phyloP scores from a whole-genome alignment of 2,888 invertebrate genomes.

The Ditylenchus weischeri region DNA sequence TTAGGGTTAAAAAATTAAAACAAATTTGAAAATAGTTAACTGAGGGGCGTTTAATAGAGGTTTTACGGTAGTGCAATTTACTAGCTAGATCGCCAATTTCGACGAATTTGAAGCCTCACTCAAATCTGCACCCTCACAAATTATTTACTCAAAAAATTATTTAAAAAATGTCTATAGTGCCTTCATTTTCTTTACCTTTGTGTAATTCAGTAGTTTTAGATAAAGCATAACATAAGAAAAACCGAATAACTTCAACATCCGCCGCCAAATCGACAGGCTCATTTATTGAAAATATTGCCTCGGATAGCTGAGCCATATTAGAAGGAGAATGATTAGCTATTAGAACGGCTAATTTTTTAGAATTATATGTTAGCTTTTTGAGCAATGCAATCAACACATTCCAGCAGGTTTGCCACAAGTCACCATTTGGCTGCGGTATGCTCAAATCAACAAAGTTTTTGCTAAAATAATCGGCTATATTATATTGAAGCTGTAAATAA shows the following conservation, averaged over 20 bases:
- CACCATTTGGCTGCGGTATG: neutral
- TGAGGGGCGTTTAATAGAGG: no score
- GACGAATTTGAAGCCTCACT: no score
- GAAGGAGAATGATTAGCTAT: neutral
- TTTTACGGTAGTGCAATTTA: no score
- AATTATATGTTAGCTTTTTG: neutral
- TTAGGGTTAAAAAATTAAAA: no score
- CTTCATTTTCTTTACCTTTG: no score
- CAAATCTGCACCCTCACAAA: no score
- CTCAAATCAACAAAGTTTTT: neutral
- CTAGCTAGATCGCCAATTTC: no score
- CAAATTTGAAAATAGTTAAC: no score
- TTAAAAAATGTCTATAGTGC: no score
- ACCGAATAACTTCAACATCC: constrained; percentile 17
- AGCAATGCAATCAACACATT: no score
- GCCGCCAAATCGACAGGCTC: constrained; percentile 11
- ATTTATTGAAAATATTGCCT: neutral
- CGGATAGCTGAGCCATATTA: neutral
- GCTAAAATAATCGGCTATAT: neutral
- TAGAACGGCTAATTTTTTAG: neutral
- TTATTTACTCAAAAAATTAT: no score
- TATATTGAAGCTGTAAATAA: neutral
- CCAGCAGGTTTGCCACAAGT: neutral
- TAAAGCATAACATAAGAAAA: constrained; percentile 21
- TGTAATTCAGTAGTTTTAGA: neutral